A percentile compares a stretch with the other conserved stretches of the same genome.
phyloP scores from a whole-genome alignment of 2,888 invertebrate species.

The Mythimna lalbum region DNA sequence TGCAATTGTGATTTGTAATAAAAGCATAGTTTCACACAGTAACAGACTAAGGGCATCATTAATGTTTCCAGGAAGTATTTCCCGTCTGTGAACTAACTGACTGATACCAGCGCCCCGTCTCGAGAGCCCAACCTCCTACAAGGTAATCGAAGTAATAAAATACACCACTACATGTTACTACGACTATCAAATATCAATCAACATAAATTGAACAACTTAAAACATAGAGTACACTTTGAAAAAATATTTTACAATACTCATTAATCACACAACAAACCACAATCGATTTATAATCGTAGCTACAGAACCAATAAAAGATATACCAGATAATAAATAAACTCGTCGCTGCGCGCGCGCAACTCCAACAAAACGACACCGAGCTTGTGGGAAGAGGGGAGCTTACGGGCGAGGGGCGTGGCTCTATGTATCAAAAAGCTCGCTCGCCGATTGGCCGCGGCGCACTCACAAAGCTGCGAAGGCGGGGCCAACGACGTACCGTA shows the following conservation, averaged over 20 bases:
- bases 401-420: conserved; percentile 74
- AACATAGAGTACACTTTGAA: conserved; percentile 51
- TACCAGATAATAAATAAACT: conserved; percentile 73
- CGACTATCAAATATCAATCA: conserved; percentile 54
- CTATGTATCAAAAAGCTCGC: conserved; percentile 85
- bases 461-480: conserved; percentile 76
- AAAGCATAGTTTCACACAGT: background rate
- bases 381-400: conserved; percentile 67
- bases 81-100: background rate
- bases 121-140: conserved; percentile 20
- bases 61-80: conserved; percentile 15
- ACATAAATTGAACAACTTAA: conserved; percentile 55
- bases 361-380: conserved; percentile 65
- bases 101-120: background rate
- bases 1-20: conserved; percentile 6
- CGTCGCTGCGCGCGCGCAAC: conserved; percentile 64
- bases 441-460: conserved; percentile 72
- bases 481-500: conserved; percentile 73
- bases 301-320: conserved; percentile 72
- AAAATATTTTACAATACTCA: conserved; percentile 56
- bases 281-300: conserved; percentile 76
- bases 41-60: background rate
- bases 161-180: conserved; percentile 26
- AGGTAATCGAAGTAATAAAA: conserved; percentile 30
- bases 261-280: conserved; percentile 68